Evolutionary conservation across 2,797 vertebrate genomes (phyloP).

Genomic region (Heliangelus exortis): DNA sequence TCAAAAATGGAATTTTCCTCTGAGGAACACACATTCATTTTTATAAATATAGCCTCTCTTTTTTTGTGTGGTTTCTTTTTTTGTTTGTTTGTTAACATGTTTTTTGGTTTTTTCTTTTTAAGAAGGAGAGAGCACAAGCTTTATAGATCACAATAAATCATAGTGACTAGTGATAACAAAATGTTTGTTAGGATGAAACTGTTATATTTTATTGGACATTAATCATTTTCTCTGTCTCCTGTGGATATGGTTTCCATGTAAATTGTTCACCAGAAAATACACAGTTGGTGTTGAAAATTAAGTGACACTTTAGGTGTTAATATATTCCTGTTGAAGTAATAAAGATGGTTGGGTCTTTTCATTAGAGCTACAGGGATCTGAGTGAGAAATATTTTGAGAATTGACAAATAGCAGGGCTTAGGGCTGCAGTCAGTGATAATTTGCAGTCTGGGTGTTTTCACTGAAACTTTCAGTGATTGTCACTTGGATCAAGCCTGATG

Average conservation of each 20-base stretch:
- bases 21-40: not conserved
- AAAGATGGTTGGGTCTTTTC: conserved; percentile 50
- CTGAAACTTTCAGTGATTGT: not conserved
- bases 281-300: conserved; percentile 42
- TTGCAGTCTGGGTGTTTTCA: not conserved
- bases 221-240: not conserved
- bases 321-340: conserved; percentile 31
- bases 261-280: conserved; percentile 6
- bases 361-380: conserved; percentile 8
- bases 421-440: not conserved
- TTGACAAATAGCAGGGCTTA: not conserved
- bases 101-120: no score
- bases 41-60: not conserved
- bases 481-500: not conserved
- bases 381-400: conserved; percentile 8
- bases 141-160: conserved; percentile 26
- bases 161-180: conserved; percentile 19
- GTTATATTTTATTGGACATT: conserved; percentile 41
- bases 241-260: conserved; percentile 13
- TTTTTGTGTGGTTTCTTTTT: no score
- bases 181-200: conserved; percentile 28
- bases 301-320: conserved; percentile 38
- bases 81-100: no score
- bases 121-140: not conserved
- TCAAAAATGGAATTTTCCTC: not conserved